phyloP scores from a whole-genome alignment of 1,140 invertebrate genomes.

The Penaeus vannamei region DNA sequence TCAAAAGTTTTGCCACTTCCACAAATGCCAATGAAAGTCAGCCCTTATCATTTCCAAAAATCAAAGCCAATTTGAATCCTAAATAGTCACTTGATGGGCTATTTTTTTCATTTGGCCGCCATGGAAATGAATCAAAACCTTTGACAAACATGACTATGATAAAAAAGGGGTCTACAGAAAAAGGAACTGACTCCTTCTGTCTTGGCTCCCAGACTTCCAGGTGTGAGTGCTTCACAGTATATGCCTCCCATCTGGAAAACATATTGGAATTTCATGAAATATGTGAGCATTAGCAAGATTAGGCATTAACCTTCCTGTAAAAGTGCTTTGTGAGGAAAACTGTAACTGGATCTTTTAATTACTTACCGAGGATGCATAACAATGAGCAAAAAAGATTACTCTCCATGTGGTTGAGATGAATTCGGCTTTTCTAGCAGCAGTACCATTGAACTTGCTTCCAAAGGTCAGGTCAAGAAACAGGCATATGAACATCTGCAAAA shows the following conservation, averaged over 20 bases:
- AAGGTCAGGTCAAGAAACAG: constrained; percentile 59
- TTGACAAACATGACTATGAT: constrained; percentile 2
- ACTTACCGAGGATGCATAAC: constrained; percentile 58
- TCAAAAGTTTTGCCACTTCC: no score
- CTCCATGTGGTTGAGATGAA: constrained; percentile 57
- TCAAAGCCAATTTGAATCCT: no score
- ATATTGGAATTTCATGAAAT: constrained; percentile 55
- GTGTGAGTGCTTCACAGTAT: constrained; percentile 42
- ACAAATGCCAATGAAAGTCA: no score
- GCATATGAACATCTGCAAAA: constrained; percentile 63
- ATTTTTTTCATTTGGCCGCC: no score
- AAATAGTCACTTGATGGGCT: no score
- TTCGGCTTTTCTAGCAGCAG: constrained; percentile 36
- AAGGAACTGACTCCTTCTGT: constrained; percentile 49
- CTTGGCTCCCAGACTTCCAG: constrained; percentile 44
- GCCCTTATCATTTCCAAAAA: no score
- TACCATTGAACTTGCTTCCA: constrained; percentile 49
- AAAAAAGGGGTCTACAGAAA: constrained; percentile 41
- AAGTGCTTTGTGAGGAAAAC: constrained; percentile 57
- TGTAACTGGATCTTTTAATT: constrained; percentile 31
- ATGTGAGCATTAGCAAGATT: constrained; percentile 50
- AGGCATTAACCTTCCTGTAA: constrained; percentile 47
- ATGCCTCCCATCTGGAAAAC: constrained; percentile 59
- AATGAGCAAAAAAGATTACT: constrained; percentile 64
- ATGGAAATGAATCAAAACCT: not conserved